Conservation (phyloP, 2,113 vertebrate genomes). For the Ophiodon elongatus region DNA sequence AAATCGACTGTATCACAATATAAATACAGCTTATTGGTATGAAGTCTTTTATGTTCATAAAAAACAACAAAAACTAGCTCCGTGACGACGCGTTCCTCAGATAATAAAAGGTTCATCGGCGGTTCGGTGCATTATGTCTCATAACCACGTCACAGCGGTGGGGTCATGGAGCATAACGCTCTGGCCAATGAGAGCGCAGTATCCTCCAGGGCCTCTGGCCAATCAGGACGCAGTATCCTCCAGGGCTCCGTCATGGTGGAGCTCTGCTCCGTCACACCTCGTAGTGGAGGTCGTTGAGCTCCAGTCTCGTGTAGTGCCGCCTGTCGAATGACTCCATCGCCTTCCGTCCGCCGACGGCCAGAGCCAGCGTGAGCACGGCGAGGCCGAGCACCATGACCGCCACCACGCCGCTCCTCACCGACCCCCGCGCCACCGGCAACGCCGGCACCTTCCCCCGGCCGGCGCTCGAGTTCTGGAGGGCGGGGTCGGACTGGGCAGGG, state of each 20-base stretch:
- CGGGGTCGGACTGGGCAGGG: background rate
- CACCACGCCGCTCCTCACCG: slow-evolving; percentile 77
- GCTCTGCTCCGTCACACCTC: slow-evolving; percentile 50
- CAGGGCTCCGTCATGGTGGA: too few relatives aligned
- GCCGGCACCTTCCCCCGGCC: slow-evolving; percentile 32
- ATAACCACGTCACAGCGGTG: background rate
- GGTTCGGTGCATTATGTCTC: background rate
- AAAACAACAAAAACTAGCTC: background rate
- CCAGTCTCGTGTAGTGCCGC: slow-evolving; percentile 86
- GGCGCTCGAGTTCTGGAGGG: slow-evolving; percentile 30
- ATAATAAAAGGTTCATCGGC: background rate
- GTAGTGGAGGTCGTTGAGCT: slow-evolving; percentile 87
- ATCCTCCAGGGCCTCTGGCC: background rate
- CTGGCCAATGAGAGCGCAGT: slow-evolving; percentile 30
- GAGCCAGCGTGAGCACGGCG: slow-evolving; percentile 70
- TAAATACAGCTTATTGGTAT: too few relatives aligned
- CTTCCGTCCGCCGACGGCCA: slow-evolving; percentile 80
- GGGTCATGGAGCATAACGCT: too few relatives aligned
- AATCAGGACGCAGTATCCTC: slow-evolving; percentile 22
- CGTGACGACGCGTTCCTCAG: background rate
- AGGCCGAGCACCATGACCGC: slow-evolving; percentile 80
- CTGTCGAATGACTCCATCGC: slow-evolving; percentile 86
- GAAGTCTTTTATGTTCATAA: too few relatives aligned
- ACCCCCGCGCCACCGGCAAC: slow-evolving; percentile 11
- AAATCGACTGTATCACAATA: background rate